A percentile compares a stretch with the other conserved stretches of the same genome.
Conservation (phyloP, 2,113 vertebrate genomes). For the Syngnathus scovelli region DNA sequence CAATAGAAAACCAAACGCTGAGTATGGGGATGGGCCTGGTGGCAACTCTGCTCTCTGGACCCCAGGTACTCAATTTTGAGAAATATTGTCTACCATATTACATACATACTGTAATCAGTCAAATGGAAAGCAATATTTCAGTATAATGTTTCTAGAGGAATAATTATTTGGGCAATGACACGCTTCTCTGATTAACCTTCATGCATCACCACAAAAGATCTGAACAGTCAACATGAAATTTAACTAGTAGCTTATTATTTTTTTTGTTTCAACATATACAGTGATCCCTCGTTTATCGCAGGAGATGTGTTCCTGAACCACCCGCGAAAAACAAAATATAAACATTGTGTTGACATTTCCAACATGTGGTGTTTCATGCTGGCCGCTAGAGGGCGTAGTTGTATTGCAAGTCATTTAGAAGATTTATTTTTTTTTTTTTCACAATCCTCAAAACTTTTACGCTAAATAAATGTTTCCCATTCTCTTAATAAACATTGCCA, state of each 20-base stretch:
- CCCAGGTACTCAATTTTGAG: constrained; percentile 71
- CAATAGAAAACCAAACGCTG: constrained; percentile 80
- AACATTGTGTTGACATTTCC: no score
- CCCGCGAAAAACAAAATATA: no score
- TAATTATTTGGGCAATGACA: background rate
- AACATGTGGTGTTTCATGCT: no score
- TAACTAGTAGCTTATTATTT: background rate
- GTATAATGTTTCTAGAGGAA: background rate
- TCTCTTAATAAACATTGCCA: no score
- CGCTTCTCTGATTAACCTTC: no score
- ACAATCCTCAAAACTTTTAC: no score
- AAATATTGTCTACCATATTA: background rate
- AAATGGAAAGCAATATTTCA: background rate
- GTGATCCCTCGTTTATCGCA: no score
- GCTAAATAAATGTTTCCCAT: no score
- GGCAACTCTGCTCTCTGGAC: constrained; percentile 80
- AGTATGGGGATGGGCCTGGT: constrained; percentile 89
- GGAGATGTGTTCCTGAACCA: no score
- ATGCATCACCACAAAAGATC: background rate
- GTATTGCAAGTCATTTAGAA: no score
- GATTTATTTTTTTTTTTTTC: no score
- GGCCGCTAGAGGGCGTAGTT: no score
- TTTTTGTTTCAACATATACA: background rate
- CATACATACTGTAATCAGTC: background rate
- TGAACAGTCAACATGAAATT: background rate